Evolutionary conservation across 2,888 invertebrate species (phyloP), one percentile per base, ranked within the genome.

Genomic region (Ceriagrion tenellum): DNA sequence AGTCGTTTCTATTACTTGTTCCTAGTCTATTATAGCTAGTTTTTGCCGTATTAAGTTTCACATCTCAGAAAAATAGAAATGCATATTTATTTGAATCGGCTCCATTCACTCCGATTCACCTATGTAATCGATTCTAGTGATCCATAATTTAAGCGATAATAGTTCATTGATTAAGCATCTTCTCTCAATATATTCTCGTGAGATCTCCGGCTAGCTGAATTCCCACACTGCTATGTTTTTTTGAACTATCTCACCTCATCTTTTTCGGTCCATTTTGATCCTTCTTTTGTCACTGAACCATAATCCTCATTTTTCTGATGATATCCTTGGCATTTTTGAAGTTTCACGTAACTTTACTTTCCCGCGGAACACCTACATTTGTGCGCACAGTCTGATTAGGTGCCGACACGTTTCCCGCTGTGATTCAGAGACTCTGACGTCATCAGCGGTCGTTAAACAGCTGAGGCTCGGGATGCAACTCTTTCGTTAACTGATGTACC

Each of bases 371-470:
- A n/a, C 26, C n/a, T 35, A 81, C n/a, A 16, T 81, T 18, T n/a
- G 26, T 35, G 81, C 35, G 35, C 35, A 35, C 35, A 81, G n/a
- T 26, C 81, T 81, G 81, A 81, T 81, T 30, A 35, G 81, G 35
- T 35, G 81, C 35, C 81, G 81, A 35, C 81, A 81, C 13, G 10
- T 35, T 35, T 30, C 35, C 30, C 81, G 12, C 35, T 16, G 16
- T 81, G 81, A 81, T 81, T 81, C 81, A 81, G 81, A 81, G 35
- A 26, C 30, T 16, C 35, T 81, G 81, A 81, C 81, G 30, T 81
- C 81, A 81, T 81, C 1, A 18, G 30, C 81, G 18, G 18, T 69
- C 26, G 23, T 59, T 23, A 1, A 26, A 3, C 16, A 13, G 30
- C 8, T 16, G 4, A 35, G 30, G 35, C 3, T 16, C 16, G 35